A percentile compares a stretch with the other conserved stretches of the same genome.
Conservation (phyloP, 2,113 vertebrate genomes). For the Romanogobio albipinnatus region DNA sequence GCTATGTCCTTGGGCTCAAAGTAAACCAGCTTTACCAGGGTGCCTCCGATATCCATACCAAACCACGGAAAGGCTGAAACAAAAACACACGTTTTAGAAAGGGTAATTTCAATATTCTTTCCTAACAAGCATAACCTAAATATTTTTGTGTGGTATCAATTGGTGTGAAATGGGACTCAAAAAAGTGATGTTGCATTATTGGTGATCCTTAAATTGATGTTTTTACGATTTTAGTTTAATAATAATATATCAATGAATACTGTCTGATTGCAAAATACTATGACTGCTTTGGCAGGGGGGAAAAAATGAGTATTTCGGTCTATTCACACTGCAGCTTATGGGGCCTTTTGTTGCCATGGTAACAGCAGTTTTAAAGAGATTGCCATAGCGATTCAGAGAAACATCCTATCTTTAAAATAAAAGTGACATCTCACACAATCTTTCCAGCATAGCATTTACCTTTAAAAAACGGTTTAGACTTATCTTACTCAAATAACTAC, state of each 20-base stretch:
- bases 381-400: neutral
- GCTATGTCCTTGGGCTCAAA: conserved; percentile 91
- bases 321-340: neutral
- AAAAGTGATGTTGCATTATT: too few relatives aligned
- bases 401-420: neutral
- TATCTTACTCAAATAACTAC: neutral
- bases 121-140: neutral
- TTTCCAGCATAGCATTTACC: neutral
- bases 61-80: conserved; percentile 88
- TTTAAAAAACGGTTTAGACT: neutral
- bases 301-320: neutral
- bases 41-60: conserved; percentile 91
- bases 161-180: too few relatives aligned
- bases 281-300: neutral
- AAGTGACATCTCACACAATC: neutral
- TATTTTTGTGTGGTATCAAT: neutral
- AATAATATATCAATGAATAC: neutral
- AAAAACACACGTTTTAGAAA: neutral
- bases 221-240: neutral
- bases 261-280: neutral
- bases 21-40: conserved; percentile 88
- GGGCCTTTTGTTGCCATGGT: conserved; percentile 38
- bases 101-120: neutral
- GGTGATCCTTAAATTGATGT: neutral
- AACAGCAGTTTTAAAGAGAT: conserved; percentile 8